Evolutionary conservation across 2,113 vertebrate genomes (phyloP).

Genomic region (Hyla sarda): DNA sequence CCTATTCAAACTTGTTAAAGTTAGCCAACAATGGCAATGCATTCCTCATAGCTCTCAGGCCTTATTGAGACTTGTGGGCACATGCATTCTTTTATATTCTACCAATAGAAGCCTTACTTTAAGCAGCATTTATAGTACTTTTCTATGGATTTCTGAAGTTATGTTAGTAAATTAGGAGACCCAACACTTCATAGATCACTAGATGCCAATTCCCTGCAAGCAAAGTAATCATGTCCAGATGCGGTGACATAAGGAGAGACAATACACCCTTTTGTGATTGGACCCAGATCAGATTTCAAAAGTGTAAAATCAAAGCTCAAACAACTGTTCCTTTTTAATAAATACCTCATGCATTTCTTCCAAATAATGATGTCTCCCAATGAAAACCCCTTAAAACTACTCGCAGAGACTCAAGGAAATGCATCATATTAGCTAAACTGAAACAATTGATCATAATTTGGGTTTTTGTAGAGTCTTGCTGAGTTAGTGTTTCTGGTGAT

Average conservation of each 20-base stretch:
- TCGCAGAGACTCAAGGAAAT: neutral
- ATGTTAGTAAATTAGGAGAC: slow-evolving; percentile 58
- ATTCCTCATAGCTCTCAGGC: slow-evolving; percentile 8
- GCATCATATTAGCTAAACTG: slow-evolving; percentile 15
- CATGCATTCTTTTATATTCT: slow-evolving; percentile 30
- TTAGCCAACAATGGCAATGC: slow-evolving; percentile 13
- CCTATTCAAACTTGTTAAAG: slow-evolving; percentile 12
- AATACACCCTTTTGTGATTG: slow-evolving; percentile 64
- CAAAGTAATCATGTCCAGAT: slow-evolving; percentile 75
- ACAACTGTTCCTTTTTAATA: slow-evolving; percentile 67
- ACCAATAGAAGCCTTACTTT: slow-evolving; percentile 59
- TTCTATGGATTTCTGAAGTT: slow-evolving; percentile 58
- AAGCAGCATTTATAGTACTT: slow-evolving; percentile 62
- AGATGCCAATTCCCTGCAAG: slow-evolving; percentile 63
- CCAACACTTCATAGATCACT: slow-evolving; percentile 60
- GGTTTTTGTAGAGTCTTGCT: slow-evolving; percentile 2
- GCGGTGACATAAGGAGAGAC: slow-evolving; percentile 67
- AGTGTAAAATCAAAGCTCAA: slow-evolving; percentile 68
- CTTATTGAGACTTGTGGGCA: slow-evolving; percentile 42
- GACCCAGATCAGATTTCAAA: slow-evolving; percentile 74
- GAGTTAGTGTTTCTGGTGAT: slow-evolving; percentile 15
- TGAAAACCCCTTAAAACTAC: slow-evolving; percentile 49
- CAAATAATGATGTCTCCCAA: slow-evolving; percentile 58
- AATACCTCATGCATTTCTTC: slow-evolving; percentile 66
- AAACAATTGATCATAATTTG: slow-evolving; percentile 40